A percentile compares a stretch with the other conserved stretches of the same genome.
phyloP scores from a whole-genome alignment of 2,113 vertebrate species.

The Rhodinocichla rosea region DNA sequence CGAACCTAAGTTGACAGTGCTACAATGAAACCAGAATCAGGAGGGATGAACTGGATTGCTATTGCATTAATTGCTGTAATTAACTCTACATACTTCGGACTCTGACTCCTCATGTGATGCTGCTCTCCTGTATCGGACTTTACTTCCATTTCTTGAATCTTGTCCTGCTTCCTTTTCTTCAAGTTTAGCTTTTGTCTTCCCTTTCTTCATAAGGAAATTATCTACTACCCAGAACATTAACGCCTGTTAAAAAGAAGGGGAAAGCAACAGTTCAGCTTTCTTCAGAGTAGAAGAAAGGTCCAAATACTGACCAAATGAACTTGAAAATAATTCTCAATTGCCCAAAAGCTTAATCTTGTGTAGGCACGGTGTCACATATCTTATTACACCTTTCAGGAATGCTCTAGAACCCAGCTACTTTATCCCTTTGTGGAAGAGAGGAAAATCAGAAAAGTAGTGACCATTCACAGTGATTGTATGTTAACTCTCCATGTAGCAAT shows the following conservation, averaged over 20 bases:
- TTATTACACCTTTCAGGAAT: neutral
- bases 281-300: neutral
- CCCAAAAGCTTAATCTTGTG: neutral
- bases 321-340: neutral
- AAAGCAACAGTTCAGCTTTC: neutral
- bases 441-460: neutral
- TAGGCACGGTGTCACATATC: neutral
- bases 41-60: neutral
- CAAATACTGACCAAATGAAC: neutral
- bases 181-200: conserved; percentile 96
- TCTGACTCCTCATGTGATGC: conserved; percentile 96
- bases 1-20: neutral
- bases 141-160: conserved; percentile 87
- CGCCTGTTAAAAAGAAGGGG: conserved; percentile 72
- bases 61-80: neutral
- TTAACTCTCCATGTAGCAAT: neutral
- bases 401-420: neutral
- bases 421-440: neutral
- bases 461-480: neutral
- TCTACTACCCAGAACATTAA: conserved; percentile 99
- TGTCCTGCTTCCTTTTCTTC: conserved; percentile 89
- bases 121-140: conserved; percentile 93
- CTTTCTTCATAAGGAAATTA: conserved; percentile 99
- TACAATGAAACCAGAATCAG: neutral
- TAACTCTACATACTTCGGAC: conserved; percentile 83